phyloP scores from a whole-genome alignment of 2,113 vertebrate species.

The Lethenteron reissneri region DNA sequence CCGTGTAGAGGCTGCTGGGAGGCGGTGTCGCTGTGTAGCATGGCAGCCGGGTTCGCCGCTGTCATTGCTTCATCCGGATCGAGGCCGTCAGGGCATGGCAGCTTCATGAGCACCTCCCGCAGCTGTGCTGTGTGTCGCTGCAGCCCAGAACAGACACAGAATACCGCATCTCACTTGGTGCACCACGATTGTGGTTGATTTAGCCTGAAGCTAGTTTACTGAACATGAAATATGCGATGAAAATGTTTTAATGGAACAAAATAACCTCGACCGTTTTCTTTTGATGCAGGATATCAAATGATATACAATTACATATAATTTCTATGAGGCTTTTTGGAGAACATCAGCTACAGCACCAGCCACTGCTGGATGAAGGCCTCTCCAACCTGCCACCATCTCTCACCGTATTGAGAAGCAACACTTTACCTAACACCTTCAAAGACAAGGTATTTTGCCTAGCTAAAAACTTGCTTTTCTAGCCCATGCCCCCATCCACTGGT shows the following conservation, averaged over 20 bases:
- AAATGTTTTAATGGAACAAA: neutral
- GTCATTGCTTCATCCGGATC: conserved; percentile 36
- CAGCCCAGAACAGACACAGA: neutral
- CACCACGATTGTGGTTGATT: neutral
- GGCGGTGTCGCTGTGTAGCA: neutral
- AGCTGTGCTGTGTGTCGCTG: conserved; percentile 90
- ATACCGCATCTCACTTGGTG: neutral
- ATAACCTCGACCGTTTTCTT: neutral
- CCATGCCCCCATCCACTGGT: too few species aligned
- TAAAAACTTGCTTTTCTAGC: too few species aligned
- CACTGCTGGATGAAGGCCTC: too few species aligned
- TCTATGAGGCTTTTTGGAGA: neutral
- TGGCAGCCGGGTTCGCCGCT: neutral
- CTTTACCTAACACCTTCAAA: too few species aligned
- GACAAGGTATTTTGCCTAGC: too few species aligned
- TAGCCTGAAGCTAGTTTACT: neutral
- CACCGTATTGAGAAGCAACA: too few species aligned
- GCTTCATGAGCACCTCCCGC: conserved; percentile 77
- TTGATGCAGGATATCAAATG: neutral
- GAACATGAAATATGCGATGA: neutral
- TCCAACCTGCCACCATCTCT: too few species aligned
- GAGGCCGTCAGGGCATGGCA: conserved; percentile 73
- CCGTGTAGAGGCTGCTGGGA: neutral
- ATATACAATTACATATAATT: neutral
- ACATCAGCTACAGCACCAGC: too few species aligned